phyloP scores from a whole-genome alignment of 2,113 vertebrate species.

The Misgurnus anguillicaudatus region DNA sequence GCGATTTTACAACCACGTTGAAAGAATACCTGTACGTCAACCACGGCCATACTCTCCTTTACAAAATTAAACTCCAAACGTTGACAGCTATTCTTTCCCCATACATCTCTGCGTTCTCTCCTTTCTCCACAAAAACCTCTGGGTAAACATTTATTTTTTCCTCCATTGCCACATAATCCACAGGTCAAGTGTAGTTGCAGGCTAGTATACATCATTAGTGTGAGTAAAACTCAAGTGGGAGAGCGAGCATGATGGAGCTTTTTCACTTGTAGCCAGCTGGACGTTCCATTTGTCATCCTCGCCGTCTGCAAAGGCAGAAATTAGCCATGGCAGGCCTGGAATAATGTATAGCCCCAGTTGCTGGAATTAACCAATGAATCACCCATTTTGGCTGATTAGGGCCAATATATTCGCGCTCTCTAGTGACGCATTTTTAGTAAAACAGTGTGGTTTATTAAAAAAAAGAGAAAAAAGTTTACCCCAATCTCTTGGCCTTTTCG shows the following conservation, averaged over 20 bases:
- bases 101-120: slow-evolving; percentile 10
- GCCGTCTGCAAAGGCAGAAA: slow-evolving; percentile 70
- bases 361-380: slow-evolving; percentile 80
- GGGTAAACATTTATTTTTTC: slow-evolving; percentile 59
- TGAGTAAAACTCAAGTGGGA: slow-evolving; percentile 84
- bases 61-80: slow-evolving; percentile 5
- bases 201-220: slow-evolving; percentile 95
- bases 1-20: background rate
- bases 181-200: slow-evolving; percentile 95
- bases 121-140: slow-evolving; percentile 44
- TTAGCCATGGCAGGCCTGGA: slow-evolving; percentile 75
- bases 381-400: slow-evolving; percentile 79
- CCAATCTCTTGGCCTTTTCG: slow-evolving; percentile 45
- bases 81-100: slow-evolving; percentile 28
- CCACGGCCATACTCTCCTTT: slow-evolving; percentile 4
- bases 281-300: slow-evolving; percentile 81
- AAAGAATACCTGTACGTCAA: background rate
- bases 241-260: slow-evolving; percentile 84
- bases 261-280: slow-evolving; percentile 80
- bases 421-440: slow-evolving; percentile 77
- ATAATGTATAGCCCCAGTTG: slow-evolving; percentile 75
- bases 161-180: slow-evolving; percentile 80
- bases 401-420: slow-evolving; percentile 70
- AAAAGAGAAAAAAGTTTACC: slow-evolving; percentile 63
- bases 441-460: slow-evolving; percentile 73